Percentiles rank a stretch among this genome's conserved stretches.
phyloP scores from a whole-genome alignment of 2,113 vertebrate genomes.

The Centrocercus urophasianus region DNA sequence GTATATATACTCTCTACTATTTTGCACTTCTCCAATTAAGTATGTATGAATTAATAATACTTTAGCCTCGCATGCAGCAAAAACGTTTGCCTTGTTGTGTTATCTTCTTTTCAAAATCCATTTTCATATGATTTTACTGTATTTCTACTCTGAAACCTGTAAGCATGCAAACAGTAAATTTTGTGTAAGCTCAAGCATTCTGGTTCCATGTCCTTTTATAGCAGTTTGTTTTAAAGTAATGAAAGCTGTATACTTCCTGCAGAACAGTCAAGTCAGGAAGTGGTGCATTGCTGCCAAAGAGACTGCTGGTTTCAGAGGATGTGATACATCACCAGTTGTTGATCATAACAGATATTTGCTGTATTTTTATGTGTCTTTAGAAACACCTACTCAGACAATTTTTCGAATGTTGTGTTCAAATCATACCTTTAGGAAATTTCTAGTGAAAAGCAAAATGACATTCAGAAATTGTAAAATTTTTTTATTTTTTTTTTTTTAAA shows the following conservation, averaged over 20 bases:
- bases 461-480: neutral
- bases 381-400: neutral
- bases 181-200: neutral
- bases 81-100: neutral
- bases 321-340: neutral
- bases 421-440: neutral
- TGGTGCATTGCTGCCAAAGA: accelerated
- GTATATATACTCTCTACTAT: neutral
- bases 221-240: neutral
- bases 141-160: neutral
- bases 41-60: neutral
- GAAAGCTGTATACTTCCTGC: neutral
- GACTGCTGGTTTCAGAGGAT: neutral
- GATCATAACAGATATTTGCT: neutral
- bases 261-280: constrained; percentile 4
- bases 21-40: neutral
- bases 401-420: neutral
- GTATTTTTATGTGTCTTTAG: neutral
- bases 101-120: neutral
- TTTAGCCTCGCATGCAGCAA: neutral
- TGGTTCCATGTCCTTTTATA: neutral
- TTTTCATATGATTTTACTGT: neutral
- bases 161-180: neutral
- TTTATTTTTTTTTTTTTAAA: neutral
- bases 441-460: neutral